A percentile compares a stretch with the other conserved stretches of the same genome.
These are phyloP conservation scores for Drosophila yakuba DNA, from an alignment of 1,140 invertebrate species.

Conservation along the genomic window DNA sequence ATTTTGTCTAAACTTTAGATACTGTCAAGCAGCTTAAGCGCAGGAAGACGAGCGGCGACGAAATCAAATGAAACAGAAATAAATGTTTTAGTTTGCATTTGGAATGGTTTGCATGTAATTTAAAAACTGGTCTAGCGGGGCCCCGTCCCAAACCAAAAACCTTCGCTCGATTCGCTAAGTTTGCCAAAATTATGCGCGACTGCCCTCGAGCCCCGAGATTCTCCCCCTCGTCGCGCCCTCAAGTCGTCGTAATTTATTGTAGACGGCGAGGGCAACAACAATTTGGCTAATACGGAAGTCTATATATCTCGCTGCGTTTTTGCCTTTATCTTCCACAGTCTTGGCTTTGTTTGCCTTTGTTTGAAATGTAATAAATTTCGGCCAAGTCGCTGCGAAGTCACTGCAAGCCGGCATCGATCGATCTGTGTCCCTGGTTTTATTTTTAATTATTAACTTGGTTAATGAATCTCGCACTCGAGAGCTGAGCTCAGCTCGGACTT, in stretches of 20 bases:
- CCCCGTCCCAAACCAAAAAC: slow-evolving; percentile 41
- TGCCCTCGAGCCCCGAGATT: slow-evolving; percentile 47
- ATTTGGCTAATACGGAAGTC: slow-evolving; percentile 78
- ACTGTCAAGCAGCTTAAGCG: slow-evolving; percentile 62
- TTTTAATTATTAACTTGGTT: slow-evolving; percentile 77
- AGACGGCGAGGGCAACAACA: slow-evolving; percentile 30
- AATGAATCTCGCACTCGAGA: slow-evolving; percentile 30
- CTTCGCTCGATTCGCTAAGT: slow-evolving; percentile 67
- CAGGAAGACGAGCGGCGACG: slow-evolving; percentile 69
- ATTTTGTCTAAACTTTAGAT: slow-evolving; percentile 77
- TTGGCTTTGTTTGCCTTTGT: slow-evolving; percentile 34
- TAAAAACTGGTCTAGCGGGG: slow-evolving; percentile 80
- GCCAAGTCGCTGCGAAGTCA: slow-evolving; percentile 17
- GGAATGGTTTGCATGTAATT: slow-evolving; percentile 82
- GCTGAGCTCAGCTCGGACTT: slow-evolving; percentile 35
- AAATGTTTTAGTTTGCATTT: slow-evolving; percentile 82
- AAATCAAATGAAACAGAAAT: slow-evolving; percentile 55
- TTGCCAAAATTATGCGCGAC: slow-evolving; percentile 80
- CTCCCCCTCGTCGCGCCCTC: neutral
- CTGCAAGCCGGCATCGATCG: slow-evolving; percentile 63
- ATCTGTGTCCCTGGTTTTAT: slow-evolving; percentile 58
- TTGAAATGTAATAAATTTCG: slow-evolving; percentile 69
- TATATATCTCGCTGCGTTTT: slow-evolving; percentile 68
- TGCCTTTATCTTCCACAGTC: slow-evolving; percentile 17
- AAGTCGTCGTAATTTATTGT: slow-evolving; percentile 78